Base-by-base conservation (phyloP, 2,113 vertebrate genomes). In the Octodon degus region DNA sequence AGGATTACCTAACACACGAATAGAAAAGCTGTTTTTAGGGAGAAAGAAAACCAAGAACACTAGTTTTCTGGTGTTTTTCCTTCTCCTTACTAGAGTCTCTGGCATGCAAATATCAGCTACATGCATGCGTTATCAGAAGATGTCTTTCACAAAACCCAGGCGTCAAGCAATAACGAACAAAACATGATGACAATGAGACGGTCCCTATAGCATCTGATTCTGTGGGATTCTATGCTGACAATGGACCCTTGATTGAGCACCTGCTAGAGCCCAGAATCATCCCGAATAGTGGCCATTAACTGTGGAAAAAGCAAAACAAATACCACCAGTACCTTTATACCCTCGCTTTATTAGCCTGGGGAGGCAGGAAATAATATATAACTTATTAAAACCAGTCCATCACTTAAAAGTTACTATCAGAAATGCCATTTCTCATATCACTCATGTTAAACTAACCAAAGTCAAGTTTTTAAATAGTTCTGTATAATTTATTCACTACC, bases 381-480 rank as follows among this genome's bases (percentile, higher is more conserved):
- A 88, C 13, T 89, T 83, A n/a, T 67, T 91, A 94, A 93, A 72
- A 90, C 17, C 32, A 81, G 17, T 65, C 87, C 89, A 83, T 80
- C 40, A 27, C 43, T 86, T 68, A 91, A 14, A 81, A 86, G 37
- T 93, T 55, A 55, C 10, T n/a, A 76, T 62, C 43, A 60, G 58
- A 93, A 89, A 86, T 16, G 2, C 3, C 63, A 55, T 68, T 93
- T 70, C 67, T 70, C 7, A 77, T 55, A 58, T 80, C 27, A 34
- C n/a, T 82, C 72, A 67, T 17, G 92, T 4, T 50, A 3, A 37
- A 24, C 6, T n/a, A 74, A 65, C 47, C 58, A 53, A 90, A 91
- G 89, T 90, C 82, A 89, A 94, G 67, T 74, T 93, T 13, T 30
- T 34, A 92, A 86, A 7, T 81, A 81, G 70, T 89, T 93, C 55